A percentile compares a stretch with the other conserved stretches of the same genome.
These are phyloP conservation scores for Saccopteryx bilineata DNA, from an alignment of 2,113 vertebrate genomes.

Conservation along the genomic window DNA sequence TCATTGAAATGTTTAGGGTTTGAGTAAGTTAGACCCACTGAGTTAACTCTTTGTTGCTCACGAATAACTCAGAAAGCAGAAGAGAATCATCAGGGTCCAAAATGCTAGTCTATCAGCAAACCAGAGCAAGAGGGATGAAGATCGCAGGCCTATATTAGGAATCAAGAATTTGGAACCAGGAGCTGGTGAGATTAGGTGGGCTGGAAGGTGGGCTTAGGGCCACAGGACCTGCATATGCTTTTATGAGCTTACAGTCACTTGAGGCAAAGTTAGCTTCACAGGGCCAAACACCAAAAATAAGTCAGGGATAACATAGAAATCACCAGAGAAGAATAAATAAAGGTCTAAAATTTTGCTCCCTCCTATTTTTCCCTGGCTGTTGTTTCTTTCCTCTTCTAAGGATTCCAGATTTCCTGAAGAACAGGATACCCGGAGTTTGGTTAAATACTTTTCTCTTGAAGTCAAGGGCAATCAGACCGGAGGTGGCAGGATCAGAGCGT, in stretches of 20 bases:
- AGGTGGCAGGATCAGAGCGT: background rate
- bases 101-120: background rate
- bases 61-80: background rate
- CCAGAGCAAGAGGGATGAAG: background rate
- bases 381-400: background rate
- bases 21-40: background rate
- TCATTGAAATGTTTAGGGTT: background rate
- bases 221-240: background rate
- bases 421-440: background rate
- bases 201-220: background rate
- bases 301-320: background rate
- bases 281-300: background rate
- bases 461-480: background rate
- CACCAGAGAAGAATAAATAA: constrained; percentile 2
- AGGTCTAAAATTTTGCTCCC: background rate
- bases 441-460: background rate
- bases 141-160: background rate
- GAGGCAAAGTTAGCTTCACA: background rate
- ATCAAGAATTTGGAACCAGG: background rate
- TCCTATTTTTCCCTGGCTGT: background rate
- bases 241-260: background rate
- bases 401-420: background rate
- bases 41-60: background rate
- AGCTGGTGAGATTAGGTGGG: background rate
- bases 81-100: background rate